Evolutionary conservation across 2,888 invertebrate species (phyloP).

Genomic region (Orthosia incerta): DNA sequence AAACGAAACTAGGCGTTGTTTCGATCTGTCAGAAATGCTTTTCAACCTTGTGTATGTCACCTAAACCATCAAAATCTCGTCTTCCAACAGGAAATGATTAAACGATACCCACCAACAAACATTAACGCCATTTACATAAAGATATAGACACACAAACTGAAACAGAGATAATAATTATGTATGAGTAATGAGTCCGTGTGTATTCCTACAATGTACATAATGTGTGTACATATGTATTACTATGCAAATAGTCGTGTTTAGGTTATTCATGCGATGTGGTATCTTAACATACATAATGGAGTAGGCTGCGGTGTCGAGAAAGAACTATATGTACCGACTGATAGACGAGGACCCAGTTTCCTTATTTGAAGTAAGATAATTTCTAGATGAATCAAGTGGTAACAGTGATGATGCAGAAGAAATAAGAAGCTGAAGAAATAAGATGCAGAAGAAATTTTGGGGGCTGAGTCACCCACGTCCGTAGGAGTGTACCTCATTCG

Average conservation of each 20-base stretch:
- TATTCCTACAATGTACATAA: constrained; percentile 20
- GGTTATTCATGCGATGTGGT: constrained; percentile 52
- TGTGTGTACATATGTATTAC: constrained; percentile 41
- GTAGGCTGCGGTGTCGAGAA: constrained; percentile 13
- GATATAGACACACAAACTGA: constrained; percentile 26
- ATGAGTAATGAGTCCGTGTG: constrained; percentile 52
- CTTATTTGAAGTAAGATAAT: neutral
- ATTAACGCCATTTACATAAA: constrained; percentile 38
- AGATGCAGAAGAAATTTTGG: no score
- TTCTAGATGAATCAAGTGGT: neutral
- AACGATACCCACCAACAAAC: neutral
- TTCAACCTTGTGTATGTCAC: neutral
- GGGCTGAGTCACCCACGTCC: no score
- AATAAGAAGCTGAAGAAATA: no score
- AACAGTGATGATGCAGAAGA: neutral
- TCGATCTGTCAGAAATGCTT: no score
- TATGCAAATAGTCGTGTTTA: constrained; percentile 54
- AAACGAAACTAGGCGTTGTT: no score
- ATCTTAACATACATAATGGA: constrained; percentile 55
- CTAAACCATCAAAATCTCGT: neutral
- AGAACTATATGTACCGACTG: neutral
- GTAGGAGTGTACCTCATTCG: no score
- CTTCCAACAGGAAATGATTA: constrained; percentile 9
- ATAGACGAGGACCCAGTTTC: neutral
- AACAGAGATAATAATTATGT: constrained; percentile 52